These are phyloP conservation scores for Oceanodroma leucorhoa DNA, from an alignment of 2,797 vertebrate species.

Conservation along the genomic window DNA sequence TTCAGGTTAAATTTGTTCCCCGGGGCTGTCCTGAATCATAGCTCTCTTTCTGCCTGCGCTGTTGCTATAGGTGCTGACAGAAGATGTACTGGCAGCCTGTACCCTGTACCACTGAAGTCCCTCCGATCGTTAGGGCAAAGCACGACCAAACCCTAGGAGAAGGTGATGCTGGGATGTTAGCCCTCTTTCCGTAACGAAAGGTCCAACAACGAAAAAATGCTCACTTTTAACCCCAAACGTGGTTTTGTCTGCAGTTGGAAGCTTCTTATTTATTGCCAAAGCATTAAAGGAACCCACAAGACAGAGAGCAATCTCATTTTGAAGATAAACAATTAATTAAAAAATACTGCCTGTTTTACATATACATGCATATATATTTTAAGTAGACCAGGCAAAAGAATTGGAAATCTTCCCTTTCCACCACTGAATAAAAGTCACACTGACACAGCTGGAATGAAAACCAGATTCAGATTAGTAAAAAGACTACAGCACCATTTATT, in stretches of 20 bases:
- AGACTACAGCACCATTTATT: neutral
- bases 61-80: neutral
- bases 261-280: neutral
- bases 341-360: neutral
- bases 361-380: neutral
- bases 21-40: neutral
- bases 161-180: neutral
- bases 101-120: neutral
- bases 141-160: neutral
- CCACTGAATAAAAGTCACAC: neutral
- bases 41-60: rapidly evolving
- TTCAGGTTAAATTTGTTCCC: neutral
- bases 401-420: neutral
- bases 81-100: neutral
- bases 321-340: conserved; percentile 1
- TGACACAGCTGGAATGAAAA: neutral
- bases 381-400: neutral
- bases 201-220: neutral
- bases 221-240: neutral
- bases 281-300: neutral
- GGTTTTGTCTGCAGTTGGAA: neutral
- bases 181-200: neutral
- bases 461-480: neutral
- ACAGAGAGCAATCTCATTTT: neutral
- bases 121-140: rapidly evolving